Conservation (phyloP, 2,888 invertebrate species). For the Cheilosia vulpina region DNA sequence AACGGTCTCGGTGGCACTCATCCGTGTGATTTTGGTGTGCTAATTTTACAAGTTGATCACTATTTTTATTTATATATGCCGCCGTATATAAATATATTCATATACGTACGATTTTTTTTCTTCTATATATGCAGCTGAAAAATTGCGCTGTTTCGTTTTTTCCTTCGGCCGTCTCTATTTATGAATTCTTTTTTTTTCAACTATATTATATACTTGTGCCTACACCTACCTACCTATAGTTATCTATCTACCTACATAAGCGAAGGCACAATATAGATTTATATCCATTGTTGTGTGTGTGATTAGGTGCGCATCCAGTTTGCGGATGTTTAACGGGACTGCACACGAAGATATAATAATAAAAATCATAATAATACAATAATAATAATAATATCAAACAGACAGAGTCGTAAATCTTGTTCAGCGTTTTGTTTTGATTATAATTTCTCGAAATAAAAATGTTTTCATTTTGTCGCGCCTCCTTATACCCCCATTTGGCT, state of each 20-base stretch:
- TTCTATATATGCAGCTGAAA: constrained; percentile 51
- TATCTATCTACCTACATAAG: constrained; percentile 4
- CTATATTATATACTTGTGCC: not conserved
- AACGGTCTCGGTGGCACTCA: constrained; percentile 77
- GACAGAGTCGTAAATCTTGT: constrained; percentile 13
- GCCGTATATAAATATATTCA: constrained; percentile 77
- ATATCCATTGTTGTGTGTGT: constrained; percentile 24
- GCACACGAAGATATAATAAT: constrained; percentile 20
- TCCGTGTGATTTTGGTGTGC: constrained; percentile 69
- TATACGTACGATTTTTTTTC: constrained; percentile 1
- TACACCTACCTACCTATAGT: not conserved
- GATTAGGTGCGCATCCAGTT: constrained; percentile 46
- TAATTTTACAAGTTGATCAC: constrained; percentile 74
- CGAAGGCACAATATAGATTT: constrained; percentile 11
- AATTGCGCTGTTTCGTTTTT: not conserved
- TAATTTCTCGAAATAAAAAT: not conserved
- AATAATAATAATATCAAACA: constrained; percentile 17
- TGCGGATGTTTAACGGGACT: constrained; percentile 36
- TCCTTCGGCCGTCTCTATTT: not conserved
- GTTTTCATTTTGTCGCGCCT: not conserved
- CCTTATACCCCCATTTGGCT: not conserved
- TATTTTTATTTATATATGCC: constrained; percentile 76
- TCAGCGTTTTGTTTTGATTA: constrained; percentile 46
- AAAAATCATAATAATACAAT: constrained; percentile 21
- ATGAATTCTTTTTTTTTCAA: not conserved